A percentile compares a stretch with the other conserved stretches of the same genome.
These are phyloP conservation scores for Haplochromis burtoni DNA, from an alignment of 2,113 vertebrate genomes.

Conservation along the genomic window DNA sequence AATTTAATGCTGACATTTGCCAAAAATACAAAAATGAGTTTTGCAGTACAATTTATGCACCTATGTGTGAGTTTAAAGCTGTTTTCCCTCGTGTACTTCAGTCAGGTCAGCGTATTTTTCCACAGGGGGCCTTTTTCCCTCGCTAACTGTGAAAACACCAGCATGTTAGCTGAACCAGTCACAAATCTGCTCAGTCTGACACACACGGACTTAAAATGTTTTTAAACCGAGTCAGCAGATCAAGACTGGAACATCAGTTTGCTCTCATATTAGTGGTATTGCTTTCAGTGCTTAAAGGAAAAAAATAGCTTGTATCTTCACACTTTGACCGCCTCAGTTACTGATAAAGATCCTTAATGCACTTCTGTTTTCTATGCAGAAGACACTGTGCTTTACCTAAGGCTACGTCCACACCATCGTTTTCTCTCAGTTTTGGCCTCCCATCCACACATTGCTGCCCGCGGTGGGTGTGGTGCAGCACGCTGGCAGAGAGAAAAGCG, in stretches of 20 bases:
- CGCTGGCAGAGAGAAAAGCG: background rate
- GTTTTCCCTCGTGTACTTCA: background rate
- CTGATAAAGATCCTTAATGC: background rate
- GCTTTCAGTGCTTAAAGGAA: background rate
- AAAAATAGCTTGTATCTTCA: background rate
- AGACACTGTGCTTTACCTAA: background rate
- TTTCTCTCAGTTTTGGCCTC: background rate
- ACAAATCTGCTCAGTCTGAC: background rate
- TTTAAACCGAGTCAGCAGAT: background rate
- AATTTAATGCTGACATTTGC: background rate
- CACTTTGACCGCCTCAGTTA: rapidly evolving
- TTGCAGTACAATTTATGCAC: background rate
- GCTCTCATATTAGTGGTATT: rapidly evolving
- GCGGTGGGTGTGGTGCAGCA: rapidly evolving
- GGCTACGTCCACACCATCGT: rapidly evolving
- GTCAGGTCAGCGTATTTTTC: rapidly evolving
- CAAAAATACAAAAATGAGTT: rapidly evolving
- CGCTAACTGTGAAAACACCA: background rate
- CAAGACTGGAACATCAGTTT: background rate
- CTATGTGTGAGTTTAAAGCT: background rate
- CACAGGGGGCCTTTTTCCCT: background rate
- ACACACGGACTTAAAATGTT: background rate
- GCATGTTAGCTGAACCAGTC: background rate
- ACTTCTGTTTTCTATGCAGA: background rate
- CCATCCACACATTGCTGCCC: background rate